phyloP scores from a whole-genome alignment of 2,888 invertebrate species.

The Alitta virens region DNA sequence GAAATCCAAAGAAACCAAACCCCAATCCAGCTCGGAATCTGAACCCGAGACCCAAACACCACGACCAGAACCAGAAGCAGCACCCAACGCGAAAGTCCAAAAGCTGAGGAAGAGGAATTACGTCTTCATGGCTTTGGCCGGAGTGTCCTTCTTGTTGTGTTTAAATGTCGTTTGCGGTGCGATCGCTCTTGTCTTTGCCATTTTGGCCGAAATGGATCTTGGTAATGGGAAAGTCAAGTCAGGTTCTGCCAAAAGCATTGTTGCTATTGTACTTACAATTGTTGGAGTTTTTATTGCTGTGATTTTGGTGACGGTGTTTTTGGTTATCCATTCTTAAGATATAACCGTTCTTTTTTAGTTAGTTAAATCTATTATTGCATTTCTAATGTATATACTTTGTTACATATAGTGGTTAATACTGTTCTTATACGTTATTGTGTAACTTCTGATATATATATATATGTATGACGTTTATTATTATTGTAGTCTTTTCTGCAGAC shows the following conservation, averaged over 20 bases:
- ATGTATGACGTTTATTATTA: too few species aligned
- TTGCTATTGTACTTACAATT: background rate
- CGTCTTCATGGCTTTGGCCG: constrained; percentile 1
- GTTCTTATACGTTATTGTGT: too few species aligned
- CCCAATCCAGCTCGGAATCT: too few species aligned
- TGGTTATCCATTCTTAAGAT: background rate
- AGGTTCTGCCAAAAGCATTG: background rate
- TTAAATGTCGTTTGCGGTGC: background rate
- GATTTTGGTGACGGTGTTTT: background rate
- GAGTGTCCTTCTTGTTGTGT: background rate
- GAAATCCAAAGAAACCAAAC: too few species aligned
- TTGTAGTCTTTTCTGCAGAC: too few species aligned
- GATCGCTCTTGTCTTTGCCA: background rate
- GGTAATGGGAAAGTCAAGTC: background rate
- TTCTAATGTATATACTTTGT: too few species aligned
- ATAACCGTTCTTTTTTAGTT: background rate
- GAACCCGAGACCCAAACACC: too few species aligned
- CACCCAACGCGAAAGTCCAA: too few species aligned
- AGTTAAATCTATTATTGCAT: too few species aligned
- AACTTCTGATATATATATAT: too few species aligned
- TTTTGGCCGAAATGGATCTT: background rate
- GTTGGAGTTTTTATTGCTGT: background rate
- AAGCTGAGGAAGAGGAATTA: background rate
- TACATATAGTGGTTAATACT: too few species aligned
- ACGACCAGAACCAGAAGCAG: too few species aligned